Percentiles rank a stretch among this genome's conserved stretches.
Conservation (phyloP, 30 jellyfish, hydroid and myxozoan genomes). For the Catostylus mosaicus region DNA sequence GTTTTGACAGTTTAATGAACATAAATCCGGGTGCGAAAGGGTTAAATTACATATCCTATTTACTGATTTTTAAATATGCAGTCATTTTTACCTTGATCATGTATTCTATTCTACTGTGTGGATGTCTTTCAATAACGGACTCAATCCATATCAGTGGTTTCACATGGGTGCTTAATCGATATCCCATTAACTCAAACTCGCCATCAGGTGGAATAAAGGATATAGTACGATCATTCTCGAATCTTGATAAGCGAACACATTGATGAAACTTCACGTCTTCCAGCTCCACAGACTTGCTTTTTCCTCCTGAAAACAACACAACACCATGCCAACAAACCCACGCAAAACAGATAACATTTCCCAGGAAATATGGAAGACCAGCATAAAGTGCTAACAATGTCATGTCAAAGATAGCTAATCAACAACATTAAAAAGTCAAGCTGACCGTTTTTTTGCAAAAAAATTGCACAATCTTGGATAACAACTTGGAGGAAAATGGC, state of each 20-base stretch:
- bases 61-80: too few relatives aligned
- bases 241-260: constrained; percentile 97
- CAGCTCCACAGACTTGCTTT: constrained; percentile 95
- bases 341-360: not conserved
- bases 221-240: constrained; percentile 97
- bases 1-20: too few relatives aligned
- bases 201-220: constrained; percentile 99
- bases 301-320: constrained; percentile 71
- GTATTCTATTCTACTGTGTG: constrained; percentile 96
- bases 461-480: too few relatives aligned
- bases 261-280: constrained; percentile 99
- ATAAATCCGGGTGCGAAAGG: too few relatives aligned
- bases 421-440: too few relatives aligned
- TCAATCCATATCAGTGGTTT: constrained; percentile 98
- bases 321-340: too few relatives aligned
- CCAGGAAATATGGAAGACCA: not conserved
- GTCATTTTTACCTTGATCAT: constrained; percentile 98
- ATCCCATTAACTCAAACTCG: constrained; percentile 97
- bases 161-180: constrained; percentile 94
- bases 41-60: too few relatives aligned
- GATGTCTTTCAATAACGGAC: constrained; percentile 95
- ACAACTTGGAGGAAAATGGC: too few relatives aligned
- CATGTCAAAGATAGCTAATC: too few relatives aligned
- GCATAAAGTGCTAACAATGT: not conserved
- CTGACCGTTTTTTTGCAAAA: too few relatives aligned